Base-by-base conservation (phyloP, 2,797 vertebrate genomes). In the Chelonia mydas region DNA sequence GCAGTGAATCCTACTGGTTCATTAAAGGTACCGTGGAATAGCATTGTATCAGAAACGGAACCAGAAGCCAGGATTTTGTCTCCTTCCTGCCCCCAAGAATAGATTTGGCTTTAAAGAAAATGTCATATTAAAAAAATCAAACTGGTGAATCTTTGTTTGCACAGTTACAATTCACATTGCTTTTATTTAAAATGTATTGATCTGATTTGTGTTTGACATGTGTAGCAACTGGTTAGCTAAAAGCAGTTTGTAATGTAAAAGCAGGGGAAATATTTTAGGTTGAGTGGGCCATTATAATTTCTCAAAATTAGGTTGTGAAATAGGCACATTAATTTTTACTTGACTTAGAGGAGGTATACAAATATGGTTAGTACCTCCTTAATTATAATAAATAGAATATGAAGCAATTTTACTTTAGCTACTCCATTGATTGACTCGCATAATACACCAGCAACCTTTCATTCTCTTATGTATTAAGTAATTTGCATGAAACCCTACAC, bases 401-500 rank as follows among this genome's bases (percentile, higher is more conserved):
- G 13, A 54, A 89, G 82, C 74, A 12, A 8, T 88, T 79, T 85
- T 49, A 68, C 51, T 88, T 28, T 82, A 90, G 1, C 12, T 45
- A 47, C 76, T 92, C 49, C 23, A 23, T 8, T 78, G 88, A 96
- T 86, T 95, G 51, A 74, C 13, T 27, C 76, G 74, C 47, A 23
- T 47, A 83, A 47, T 78, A 53, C 0, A 0, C 83, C 74, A 65
- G 3, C 45, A 94, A 79, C 97, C 97, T 97, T 95, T 94, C 68
- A 41, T 72, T 72, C 68, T 97, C 98, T 97, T 89, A 95, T 95
- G 90, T 94, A 97, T 98, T 95, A 85, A 98, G 97, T 97, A 96
- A 98, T 98, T 98, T 98, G 93, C 98, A 97, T 97, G 97, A 98
- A 97, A 97, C 96, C 80, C 8, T 95, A 61, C 49, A 65, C 53